phyloP scores from a whole-genome alignment of 2,797 vertebrate species.

The Spondyliosoma cantharus region DNA sequence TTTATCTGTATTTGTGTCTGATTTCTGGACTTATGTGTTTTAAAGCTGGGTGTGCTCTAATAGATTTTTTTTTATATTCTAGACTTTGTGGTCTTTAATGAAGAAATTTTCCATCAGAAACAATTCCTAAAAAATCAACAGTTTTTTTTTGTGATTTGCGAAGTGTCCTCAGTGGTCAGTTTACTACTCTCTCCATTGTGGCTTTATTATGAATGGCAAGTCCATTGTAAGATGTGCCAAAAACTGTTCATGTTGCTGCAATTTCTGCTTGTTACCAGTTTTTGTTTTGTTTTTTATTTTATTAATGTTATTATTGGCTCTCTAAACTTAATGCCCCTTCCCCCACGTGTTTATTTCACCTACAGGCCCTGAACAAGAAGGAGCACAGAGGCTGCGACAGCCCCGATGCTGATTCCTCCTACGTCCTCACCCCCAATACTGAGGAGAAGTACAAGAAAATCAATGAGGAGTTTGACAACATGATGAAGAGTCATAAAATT shows the following conservation, averaged over 20 bases:
- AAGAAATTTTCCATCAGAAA: neutral
- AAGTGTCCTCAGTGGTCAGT: neutral
- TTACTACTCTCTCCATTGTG: no score
- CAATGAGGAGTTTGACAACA: conserved; percentile 99
- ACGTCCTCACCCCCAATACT: conserved; percentile 93
- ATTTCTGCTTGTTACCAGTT: no score
- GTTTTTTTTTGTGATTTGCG: conserved; percentile 8
- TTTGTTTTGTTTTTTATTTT: no score
- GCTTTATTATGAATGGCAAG: no score
- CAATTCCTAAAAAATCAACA: neutral
- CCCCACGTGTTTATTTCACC: conserved; percentile 71
- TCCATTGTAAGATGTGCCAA: no score
- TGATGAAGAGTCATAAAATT: conserved; percentile 99
- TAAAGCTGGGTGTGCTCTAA: neutral
- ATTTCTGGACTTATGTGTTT: neutral
- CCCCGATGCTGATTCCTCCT: conserved; percentile 92
- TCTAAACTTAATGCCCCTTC: neutral
- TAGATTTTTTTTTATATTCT: neutral
- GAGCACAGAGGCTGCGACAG: conserved; percentile 97
- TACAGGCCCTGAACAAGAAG: conserved; percentile 98
- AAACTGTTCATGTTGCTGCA: no score
- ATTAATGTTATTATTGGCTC: no score
- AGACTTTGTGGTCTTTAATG: neutral
- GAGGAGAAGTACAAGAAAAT: conserved; percentile 99
- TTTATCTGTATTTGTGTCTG: neutral